phyloP scores from a whole-genome alignment of 2,797 vertebrate genomes.

The Hybognathus amarus region DNA sequence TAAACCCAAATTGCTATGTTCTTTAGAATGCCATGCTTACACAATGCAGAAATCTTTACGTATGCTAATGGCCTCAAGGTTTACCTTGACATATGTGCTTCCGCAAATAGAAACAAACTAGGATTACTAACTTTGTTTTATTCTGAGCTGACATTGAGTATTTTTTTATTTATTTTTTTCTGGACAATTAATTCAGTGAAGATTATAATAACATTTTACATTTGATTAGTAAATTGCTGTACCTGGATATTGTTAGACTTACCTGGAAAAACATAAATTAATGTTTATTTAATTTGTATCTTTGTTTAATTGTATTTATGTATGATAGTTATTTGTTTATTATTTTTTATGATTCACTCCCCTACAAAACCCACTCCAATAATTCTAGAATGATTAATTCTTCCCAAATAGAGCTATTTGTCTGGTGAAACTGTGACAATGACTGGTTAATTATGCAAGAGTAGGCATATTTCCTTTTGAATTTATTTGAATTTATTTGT shows the following conservation, averaged over 20 bases:
- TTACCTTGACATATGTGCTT: background rate
- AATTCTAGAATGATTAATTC: no score
- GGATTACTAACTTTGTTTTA: background rate
- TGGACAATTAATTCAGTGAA: background rate
- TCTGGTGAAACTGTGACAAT: background rate
- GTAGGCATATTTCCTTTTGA: background rate
- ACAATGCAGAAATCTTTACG: background rate
- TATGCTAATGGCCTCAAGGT: conserved; percentile 3
- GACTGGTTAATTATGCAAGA: background rate
- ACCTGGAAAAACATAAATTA: background rate
- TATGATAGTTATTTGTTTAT: background rate
- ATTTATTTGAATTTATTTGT: background rate
- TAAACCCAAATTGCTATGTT: background rate
- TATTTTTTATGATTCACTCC: no score
- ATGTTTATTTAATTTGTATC: background rate
- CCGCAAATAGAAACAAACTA: background rate
- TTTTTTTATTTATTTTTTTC: no score
- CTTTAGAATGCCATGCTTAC: background rate
- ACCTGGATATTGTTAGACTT: background rate
- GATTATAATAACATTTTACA: background rate
- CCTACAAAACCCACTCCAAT: no score
- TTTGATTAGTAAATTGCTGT: background rate
- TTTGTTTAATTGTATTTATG: background rate
- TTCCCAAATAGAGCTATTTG: no score
- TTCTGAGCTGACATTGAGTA: background rate